Conservation (phyloP, 2,888 invertebrate genomes). For the Antheraea yamamai region DNA sequence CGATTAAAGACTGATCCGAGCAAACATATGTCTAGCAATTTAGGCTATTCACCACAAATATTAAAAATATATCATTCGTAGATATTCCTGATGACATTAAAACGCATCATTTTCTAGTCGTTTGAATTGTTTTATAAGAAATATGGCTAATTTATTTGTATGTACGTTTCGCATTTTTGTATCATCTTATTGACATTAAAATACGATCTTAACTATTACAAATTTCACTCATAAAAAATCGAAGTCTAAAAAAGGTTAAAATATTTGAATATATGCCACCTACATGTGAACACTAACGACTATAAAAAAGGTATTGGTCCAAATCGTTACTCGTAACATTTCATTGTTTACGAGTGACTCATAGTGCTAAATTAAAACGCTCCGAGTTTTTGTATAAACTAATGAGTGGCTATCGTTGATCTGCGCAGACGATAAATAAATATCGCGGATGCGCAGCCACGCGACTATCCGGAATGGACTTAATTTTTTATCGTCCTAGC, state of each 20-base stretch:
- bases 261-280: too few relatives aligned
- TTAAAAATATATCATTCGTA: background rate
- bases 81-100: background rate
- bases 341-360: conserved; percentile 47
- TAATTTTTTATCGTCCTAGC: background rate
- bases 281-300: background rate
- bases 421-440: conserved; percentile 55
- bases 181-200: too few relatives aligned
- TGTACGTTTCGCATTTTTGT: too few relatives aligned
- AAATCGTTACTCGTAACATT: conserved; percentile 34
- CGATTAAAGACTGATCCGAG: background rate
- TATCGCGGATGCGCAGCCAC: conserved; percentile 56
- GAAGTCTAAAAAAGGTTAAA: too few relatives aligned
- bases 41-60: background rate
- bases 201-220: too few relatives aligned
- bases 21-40: background rate
- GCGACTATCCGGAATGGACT: conserved; percentile 42
- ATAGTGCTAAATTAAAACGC: conserved; percentile 49
- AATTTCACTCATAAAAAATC: too few relatives aligned
- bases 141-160: too few relatives aligned
- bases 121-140: background rate
- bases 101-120: background rate
- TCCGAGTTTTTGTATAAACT: background rate
- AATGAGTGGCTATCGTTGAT: conserved; percentile 47
- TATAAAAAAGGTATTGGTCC: conserved; percentile 14